Evolutionary conservation across 2,888 invertebrate genomes (phyloP), one percentile per base, ranked within the genome.

Genomic region (Leptinotarsa peninsularis): DNA sequence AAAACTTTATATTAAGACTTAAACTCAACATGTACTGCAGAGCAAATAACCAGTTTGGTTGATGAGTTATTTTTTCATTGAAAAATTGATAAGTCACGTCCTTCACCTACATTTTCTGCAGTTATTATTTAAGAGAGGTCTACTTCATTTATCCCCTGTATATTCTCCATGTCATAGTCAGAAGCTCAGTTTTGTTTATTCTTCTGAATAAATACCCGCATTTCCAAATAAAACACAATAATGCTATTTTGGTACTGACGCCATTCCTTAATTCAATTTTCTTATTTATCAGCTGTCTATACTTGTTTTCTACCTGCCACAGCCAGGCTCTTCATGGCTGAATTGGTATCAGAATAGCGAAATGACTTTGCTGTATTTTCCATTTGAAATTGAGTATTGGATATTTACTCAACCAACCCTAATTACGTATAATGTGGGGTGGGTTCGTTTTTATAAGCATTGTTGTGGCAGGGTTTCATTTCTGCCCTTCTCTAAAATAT

Each of bases 321-420:
- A 17, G 2, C 33, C 63, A 63, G 43, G 63, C n/a, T 63, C 63
- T 63, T 63, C 63, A 63, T 63, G 63, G 63, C 33, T 63, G 58
- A 63, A 63, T 63, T 63, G 17, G 17, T n/a, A 7, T 63, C n/a
- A 43, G 63, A 18, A 33, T 3, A 43, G n/a, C 63, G 43, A 63
- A 63, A 17, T 63, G 63, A 63, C 63, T 63, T 43, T 33, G 63
- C 43, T 63, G 33, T 33, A 63, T 63, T 63, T 63, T 63, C 43
- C 33, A 33, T 43, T 33, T 63, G n/a, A 18, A 63, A n/a, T 17
- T 63, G 63, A n/a, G 33, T 33, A 63, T 63, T 33, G 63, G 63
- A 63, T 63, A 63, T 63, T 63, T 63, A 63, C 63, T 63, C 43
- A 63, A 43, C 33, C 63, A 58, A 58, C 58, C 14, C 15, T 15